phyloP scores from a whole-genome alignment of 2,797 vertebrate genomes.

The Atherinosoma microstoma region DNA sequence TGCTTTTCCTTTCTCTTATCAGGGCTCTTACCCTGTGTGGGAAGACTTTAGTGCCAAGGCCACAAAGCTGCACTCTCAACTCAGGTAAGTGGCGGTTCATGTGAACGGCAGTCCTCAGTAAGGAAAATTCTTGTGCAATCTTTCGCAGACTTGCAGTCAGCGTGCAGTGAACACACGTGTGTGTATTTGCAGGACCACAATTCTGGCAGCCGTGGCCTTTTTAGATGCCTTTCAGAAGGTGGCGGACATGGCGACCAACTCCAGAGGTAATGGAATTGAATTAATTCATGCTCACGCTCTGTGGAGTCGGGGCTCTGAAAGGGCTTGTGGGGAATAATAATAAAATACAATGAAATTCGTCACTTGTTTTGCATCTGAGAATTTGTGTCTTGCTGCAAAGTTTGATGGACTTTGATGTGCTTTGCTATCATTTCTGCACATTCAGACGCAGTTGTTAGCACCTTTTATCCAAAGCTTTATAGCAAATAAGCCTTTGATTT shows the following conservation, averaged over 20 bases:
- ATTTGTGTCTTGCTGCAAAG: background rate
- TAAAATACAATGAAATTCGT: background rate
- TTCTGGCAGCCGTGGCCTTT: constrained; percentile 94
- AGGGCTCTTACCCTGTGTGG: constrained; percentile 87
- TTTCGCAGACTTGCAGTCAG: constrained; percentile 24
- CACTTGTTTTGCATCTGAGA: too few species aligned
- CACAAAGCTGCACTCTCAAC: constrained; percentile 97
- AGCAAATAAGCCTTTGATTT: background rate
- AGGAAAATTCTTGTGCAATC: constrained; percentile 8
- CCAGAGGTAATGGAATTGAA: constrained; percentile 85
- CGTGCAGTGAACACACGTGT: constrained; percentile 26
- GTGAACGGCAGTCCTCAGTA: background rate
- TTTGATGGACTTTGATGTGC: background rate
- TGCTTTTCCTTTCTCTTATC: constrained; percentile 28
- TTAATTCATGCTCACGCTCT: background rate
- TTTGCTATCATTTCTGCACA: background rate
- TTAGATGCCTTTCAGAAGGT: constrained; percentile 99
- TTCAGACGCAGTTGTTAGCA: background rate
- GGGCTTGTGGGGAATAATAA: background rate
- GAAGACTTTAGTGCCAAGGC: constrained; percentile 91
- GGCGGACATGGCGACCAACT: constrained; percentile 97
- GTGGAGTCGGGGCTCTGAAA: background rate
- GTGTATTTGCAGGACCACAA: constrained; percentile 88
- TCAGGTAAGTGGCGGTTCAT: constrained; percentile 86
- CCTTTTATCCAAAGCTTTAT: background rate